A percentile compares a stretch with the other conserved stretches of the same genome.
phyloP scores from a whole-genome alignment of 2,113 vertebrate species.

The Bombycilla garrulus region DNA sequence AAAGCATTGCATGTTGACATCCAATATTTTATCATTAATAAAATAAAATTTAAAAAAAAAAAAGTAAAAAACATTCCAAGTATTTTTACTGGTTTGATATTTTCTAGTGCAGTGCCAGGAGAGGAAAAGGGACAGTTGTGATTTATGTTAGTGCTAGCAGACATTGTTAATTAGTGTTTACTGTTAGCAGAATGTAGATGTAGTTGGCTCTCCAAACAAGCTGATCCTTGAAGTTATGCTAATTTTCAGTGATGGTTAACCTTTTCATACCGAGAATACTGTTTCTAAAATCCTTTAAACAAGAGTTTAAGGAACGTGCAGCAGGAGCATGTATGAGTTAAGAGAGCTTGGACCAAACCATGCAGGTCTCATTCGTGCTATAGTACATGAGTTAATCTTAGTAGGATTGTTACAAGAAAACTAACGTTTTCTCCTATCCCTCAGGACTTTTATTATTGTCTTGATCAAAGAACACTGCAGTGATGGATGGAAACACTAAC shows the following conservation, averaged over 20 bases:
- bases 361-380: not conserved
- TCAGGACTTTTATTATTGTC: not conserved
- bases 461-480: not conserved
- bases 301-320: not conserved
- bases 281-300: not conserved
- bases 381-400: not conserved
- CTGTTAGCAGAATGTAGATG: not conserved
- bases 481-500: not conserved
- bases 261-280: not conserved
- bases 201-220: not conserved
- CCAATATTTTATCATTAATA: slow-evolving; percentile 81
- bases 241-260: slow-evolving; percentile 6
- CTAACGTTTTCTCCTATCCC: not conserved
- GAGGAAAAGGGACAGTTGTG: slow-evolving; percentile 47
- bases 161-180: slow-evolving; percentile 65
- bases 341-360: not conserved
- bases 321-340: not conserved
- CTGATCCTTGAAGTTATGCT: not conserved
- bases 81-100: slow-evolving; percentile 71
- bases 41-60: not conserved
- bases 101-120: slow-evolving; percentile 69
- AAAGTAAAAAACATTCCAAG: slow-evolving; percentile 71
- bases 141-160: slow-evolving; percentile 63
- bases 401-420: not conserved
- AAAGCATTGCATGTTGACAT: slow-evolving; percentile 68